These are phyloP conservation scores for Anarrhichthys ocellatus DNA, from an alignment of 2,113 vertebrate genomes.

Conservation along the genomic window DNA sequence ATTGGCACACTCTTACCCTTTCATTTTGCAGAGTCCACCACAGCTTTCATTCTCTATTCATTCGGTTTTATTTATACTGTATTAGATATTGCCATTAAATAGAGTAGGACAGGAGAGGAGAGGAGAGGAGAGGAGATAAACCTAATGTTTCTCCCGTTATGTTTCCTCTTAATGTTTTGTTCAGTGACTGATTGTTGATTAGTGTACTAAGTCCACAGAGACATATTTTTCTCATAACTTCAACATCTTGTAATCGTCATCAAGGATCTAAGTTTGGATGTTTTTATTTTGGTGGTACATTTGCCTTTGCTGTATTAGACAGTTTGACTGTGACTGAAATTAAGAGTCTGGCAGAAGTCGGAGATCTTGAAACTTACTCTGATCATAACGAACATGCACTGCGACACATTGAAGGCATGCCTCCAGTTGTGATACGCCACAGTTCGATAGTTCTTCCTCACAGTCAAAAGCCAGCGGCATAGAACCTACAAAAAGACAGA, in stretches of 20 bases:
- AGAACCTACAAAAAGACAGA: conserved; percentile 76
- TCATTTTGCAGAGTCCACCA: neutral
- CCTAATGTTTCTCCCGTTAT: neutral
- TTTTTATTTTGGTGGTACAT: neutral
- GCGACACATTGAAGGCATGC: conserved; percentile 86
- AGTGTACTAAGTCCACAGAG: neutral
- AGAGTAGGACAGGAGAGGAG: neutral
- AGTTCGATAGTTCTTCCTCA: conserved; percentile 87
- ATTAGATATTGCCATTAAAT: neutral
- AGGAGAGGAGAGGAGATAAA: neutral
- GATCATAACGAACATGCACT: conserved; percentile 88
- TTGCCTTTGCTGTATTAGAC: neutral
- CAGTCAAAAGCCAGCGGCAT: conserved; percentile 86
- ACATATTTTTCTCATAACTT: neutral
- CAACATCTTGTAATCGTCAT: neutral
- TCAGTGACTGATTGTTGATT: neutral
- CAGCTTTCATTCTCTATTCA: neutral
- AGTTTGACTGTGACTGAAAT: conserved; percentile 5
- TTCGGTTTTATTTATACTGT: neutral
- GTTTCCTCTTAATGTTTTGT: conserved; percentile 11
- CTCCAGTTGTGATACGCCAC: conserved; percentile 88
- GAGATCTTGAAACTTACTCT: conserved; percentile 74
- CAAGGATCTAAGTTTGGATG: neutral
- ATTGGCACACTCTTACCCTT: neutral
- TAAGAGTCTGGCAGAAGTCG: neutral